Evolutionary conservation across 2,113 vertebrate species (phyloP).

Genomic region (Smithornis capensis): DNA sequence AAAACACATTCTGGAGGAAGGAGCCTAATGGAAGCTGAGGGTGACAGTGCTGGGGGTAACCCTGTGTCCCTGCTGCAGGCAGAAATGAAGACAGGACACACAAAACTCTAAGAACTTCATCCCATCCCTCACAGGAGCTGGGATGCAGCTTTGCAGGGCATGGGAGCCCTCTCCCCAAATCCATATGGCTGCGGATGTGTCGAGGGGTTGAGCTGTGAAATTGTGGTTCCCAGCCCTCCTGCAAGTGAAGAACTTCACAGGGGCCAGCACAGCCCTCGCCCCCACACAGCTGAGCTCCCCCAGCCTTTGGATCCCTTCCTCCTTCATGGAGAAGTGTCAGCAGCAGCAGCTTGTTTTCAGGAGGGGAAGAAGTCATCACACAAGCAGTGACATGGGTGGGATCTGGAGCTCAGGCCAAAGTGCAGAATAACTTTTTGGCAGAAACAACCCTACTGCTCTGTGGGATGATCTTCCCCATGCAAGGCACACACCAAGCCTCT

Average conservation of each 20-base stretch:
- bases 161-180: neutral
- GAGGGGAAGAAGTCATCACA: neutral
- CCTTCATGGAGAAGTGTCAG: neutral
- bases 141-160: too few species aligned
- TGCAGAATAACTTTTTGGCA: neutral
- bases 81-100: neutral
- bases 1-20: neutral
- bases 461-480: neutral
- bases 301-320: neutral
- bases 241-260: neutral
- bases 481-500: neutral
- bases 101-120: neutral
- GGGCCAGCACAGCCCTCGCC: neutral
- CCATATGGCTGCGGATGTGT: neutral
- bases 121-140: neutral
- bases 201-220: neutral
- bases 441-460: neutral
- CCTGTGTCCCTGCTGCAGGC: neutral
- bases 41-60: neutral
- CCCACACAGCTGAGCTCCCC: neutral
- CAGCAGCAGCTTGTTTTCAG: neutral
- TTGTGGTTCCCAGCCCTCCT: neutral
- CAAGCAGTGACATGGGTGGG: neutral
- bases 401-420: neutral
- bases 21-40: neutral